Evolutionary conservation across 2,797 vertebrate species (phyloP).

Genomic region (Delichon dasypus): DNA sequence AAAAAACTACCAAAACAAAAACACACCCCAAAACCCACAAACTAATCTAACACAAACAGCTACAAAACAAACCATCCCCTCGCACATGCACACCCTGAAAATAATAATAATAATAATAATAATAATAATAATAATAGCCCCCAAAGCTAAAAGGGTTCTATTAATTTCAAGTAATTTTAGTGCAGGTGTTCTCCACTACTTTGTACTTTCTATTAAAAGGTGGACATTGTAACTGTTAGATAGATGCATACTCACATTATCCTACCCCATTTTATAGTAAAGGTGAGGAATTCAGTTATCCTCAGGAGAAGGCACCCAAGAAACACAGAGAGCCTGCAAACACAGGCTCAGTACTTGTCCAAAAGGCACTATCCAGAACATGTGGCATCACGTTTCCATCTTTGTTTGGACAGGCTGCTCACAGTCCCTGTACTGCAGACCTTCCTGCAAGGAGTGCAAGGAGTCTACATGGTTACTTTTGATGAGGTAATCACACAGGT

Average conservation of each 20-base stretch:
- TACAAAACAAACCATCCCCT: fast-evolving
- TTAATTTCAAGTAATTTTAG: neutral
- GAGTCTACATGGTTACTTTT: neutral
- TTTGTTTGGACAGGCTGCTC: neutral
- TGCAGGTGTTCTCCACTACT: neutral
- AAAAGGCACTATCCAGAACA: neutral
- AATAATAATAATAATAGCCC: too few species aligned
- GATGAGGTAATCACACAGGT: neutral
- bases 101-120: neutral
- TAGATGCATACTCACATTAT: neutral
- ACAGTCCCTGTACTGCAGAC: neutral
- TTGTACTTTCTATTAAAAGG: neutral
- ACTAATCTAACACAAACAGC: neutral
- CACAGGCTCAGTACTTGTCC: neutral
- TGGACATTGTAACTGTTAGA: neutral
- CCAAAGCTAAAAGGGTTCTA: neutral
- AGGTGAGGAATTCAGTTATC: neutral
- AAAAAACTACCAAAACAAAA: neutral
- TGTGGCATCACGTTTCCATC: fast-evolving
- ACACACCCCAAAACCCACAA: fast-evolving
- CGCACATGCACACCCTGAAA: fast-evolving
- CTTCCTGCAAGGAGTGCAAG: neutral
- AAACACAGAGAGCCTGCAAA: neutral
- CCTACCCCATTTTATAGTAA: neutral
- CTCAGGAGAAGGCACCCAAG: neutral